Base-by-base conservation (phyloP, 2,888 invertebrate species). In the Dioctria linearis region DNA sequence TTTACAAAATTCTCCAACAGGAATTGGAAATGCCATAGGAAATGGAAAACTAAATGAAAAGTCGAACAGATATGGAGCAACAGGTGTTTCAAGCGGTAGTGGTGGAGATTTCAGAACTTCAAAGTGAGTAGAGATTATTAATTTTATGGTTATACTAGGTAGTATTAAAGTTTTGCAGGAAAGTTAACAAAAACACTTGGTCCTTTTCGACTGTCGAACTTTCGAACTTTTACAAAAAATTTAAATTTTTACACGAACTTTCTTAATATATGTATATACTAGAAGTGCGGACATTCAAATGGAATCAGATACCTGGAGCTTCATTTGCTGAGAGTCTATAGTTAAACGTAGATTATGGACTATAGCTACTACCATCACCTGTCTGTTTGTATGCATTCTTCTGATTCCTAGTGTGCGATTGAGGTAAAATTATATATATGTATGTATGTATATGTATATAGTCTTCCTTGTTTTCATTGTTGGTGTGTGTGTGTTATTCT, bases 1-100 rank as follows among this genome's bases (percentile, higher is more conserved):
- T 25, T 43, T 61, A 80, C 82, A 82, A 61, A 80, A 79, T 49
- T 82, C 82, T 6, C 82, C 82, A 57, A 82, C 81, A 39, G 78
- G 81, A 4, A 82, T 80, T 73, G 82, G 65, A 40, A 40, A 43
- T 43, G 66, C 78, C 5, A 42, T 54, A 13, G 57, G 54, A 42
- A 66, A 57, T 51, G 57, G 9, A 9, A 78, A 66, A 11, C 42
- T 51, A 11, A 25, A 25, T 37, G 65, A 65, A 4, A 78, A 54
- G 37, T 67, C 51, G 13, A 67, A 25, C 5, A 78, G 49, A 40
- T 43, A 46, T 11, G 61, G 43, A 6, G n/a, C 54, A 5, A 13
- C 51, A 57, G 66, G 51, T 65, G 11, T 40, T 3, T 49, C 40
- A 9, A 51, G 65, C 25, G 13, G 51, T n/a, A 5, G 49, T 11